Base-by-base conservation (phyloP, 2,888 invertebrate species). In the Masnerella sp. region DNA sequence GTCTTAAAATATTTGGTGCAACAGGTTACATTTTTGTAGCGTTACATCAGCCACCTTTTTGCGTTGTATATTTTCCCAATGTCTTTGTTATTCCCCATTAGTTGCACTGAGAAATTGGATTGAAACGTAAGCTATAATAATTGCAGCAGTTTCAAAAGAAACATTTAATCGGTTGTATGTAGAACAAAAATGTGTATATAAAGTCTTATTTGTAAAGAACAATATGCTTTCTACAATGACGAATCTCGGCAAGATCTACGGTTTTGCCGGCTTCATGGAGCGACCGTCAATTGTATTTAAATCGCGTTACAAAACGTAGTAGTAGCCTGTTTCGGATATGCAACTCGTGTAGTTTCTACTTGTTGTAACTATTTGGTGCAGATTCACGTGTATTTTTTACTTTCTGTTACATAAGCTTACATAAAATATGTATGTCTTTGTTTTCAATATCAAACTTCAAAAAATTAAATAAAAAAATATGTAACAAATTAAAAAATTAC, bases 211-310 rank as follows among this genome's bases (percentile, higher is more conserved):
- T 7, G 47, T 22, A 18, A 42, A 47, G 54, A 61, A 64, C 56
- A 64, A 58, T 71, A 64, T 71, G 70, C 64, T 71, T 71, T 71
- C 64, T 59, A 74, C 72, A 72, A 68, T 67, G 71, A 62, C 14
- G 72, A 32, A 75, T 72, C 72, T 52, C n/a, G 30, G n/a, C 42
- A 67, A 69, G 74, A 77, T 72, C 69, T 67, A 42, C 47, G 38
- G 15, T 67, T 36, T 43, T 61, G 22, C 45, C 20, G 56, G 70
- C 61, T 74, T 65, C 69, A 38, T 67, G 56, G 52, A 74, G 69
- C 74, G 65, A 62, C 45, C 67, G 56, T 74, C 70, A 74, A 70
- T 67, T 70, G 70, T 70, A 74, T 74, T 74, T 49, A 74, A 74
- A 74, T 74, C 20, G 68, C 30, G 64, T 74, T 74, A 64, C 74